A percentile compares a stretch with the other conserved stretches of the same genome.
phyloP scores from a whole-genome alignment of 2,797 vertebrate genomes.

The Crenichthys baileyi region DNA sequence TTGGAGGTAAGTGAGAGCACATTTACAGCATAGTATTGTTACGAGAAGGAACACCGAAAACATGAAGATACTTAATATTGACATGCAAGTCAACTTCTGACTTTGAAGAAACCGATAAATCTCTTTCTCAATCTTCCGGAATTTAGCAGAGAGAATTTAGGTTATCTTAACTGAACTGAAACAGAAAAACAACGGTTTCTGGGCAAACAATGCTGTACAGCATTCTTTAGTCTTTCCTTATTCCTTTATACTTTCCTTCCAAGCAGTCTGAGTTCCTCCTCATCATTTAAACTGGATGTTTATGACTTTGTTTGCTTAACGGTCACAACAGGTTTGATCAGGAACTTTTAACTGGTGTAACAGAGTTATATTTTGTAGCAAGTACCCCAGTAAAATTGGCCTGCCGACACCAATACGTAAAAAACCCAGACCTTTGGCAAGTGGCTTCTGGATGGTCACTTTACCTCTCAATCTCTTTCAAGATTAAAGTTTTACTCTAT shows the following conservation, averaged over 20 bases:
- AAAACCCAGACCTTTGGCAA: not conserved
- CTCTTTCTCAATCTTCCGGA: not conserved
- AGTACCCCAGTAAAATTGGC: not conserved
- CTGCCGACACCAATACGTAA: not conserved
- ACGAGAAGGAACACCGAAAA: not conserved
- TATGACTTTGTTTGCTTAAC: not conserved
- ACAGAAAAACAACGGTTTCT: not conserved
- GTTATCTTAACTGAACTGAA: not conserved
- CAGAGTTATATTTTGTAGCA: not conserved
- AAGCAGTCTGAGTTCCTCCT: not conserved
- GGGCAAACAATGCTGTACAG: not conserved
- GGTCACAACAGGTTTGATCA: not conserved
- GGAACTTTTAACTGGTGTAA: not conserved
- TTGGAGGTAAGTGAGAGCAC: not conserved
- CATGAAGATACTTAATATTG: not conserved
- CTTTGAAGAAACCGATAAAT: not conserved
- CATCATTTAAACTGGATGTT: not conserved
- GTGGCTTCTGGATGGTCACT: not conserved
- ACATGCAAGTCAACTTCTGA: not conserved
- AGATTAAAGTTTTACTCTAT: slow-evolving; percentile 31
- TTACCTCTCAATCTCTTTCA: not conserved
- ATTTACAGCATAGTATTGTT: not conserved
- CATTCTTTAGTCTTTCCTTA: not conserved
- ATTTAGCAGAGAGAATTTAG: not conserved
- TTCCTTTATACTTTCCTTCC: not conserved